These are phyloP conservation scores for Onychomys torridus DNA, from an alignment of 2,797 vertebrate genomes.

Conservation along the genomic window DNA sequence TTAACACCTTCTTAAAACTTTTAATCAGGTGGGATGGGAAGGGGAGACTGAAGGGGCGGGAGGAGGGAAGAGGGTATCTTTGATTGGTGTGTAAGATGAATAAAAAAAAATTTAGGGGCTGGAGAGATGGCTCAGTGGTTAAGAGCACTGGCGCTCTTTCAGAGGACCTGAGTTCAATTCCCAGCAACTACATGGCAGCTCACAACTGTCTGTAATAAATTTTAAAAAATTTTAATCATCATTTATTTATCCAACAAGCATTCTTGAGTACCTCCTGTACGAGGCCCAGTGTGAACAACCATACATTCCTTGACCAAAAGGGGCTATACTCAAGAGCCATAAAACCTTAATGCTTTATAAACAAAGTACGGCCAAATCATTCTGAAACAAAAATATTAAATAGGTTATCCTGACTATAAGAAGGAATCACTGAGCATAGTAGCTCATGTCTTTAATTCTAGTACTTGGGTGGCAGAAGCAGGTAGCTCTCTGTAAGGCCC, in stretches of 20 bases:
- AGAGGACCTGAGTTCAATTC: too few relatives aligned
- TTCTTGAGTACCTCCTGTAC: background rate
- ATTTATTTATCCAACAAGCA: slow-evolving; percentile 33
- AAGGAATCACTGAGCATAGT: background rate
- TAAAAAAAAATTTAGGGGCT: background rate
- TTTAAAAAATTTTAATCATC: slow-evolving; percentile 31
- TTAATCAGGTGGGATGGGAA: too few relatives aligned
- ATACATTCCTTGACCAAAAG: background rate
- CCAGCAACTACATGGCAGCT: too few relatives aligned
- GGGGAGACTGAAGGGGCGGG: too few relatives aligned
- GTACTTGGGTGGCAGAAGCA: background rate
- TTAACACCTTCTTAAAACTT: too few relatives aligned
- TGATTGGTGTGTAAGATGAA: too few relatives aligned
- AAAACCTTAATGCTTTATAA: slow-evolving; percentile 54
- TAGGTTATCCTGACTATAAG: slow-evolving; percentile 25
- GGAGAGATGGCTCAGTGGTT: too few relatives aligned
- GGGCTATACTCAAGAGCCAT: slow-evolving; percentile 20
- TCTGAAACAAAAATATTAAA: slow-evolving; percentile 58
- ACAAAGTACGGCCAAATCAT: slow-evolving; percentile 24
- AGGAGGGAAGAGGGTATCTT: too few relatives aligned
- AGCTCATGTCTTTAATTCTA: background rate
- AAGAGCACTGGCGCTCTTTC: too few relatives aligned
- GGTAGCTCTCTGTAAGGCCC: background rate
- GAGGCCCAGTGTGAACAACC: slow-evolving; percentile 2
- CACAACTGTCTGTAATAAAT: too few relatives aligned